Base-by-base conservation (phyloP, 2,888 invertebrate genomes). In the Meteorus cinctellus region DNA sequence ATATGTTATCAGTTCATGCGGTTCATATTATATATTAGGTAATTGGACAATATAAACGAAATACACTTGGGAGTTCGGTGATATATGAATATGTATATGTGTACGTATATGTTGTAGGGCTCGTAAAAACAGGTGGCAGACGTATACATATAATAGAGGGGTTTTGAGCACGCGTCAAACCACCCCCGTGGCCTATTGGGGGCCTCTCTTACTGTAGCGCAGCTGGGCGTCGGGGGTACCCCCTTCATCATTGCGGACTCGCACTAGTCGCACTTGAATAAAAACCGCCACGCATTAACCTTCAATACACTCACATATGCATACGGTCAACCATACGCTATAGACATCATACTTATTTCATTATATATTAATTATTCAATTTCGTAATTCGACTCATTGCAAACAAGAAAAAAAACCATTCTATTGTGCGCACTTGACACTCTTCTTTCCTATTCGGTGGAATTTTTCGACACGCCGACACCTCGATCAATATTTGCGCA, bases 401-500 rank as follows among this genome's bases (percentile, higher is more conserved):
- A 31, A 69, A 24, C 55, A 8, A 19, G 41, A 34, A 41, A 59
- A 34, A 41, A 59, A 34, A 36, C 70, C 27, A n/a, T 36, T 41
- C 62, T 29, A 48, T 41, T 29, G 41, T 24, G 45, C 55, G 24
- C 69, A 59, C 62, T 48, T 29, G 29, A 67, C 62, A 65, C 70
- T 51, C 63, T 75, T 45, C 51, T 72, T 63, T 69, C 55, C 65
- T 85, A 86, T 88, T 87, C 84, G 86, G 85, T 87, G 88, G 89
- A 88, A 89, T 89, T 89, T 89, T 89, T 89, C 86, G 86, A 88
- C 85, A 87, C 82, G 83, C 84, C 86, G 86, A 87, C 87, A 86
- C 84, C 84, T 88, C 88, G 89, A 89, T 89, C 89, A 89, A 89
- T 89, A 89, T 89, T 89, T 89, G 88, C 89, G 86, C 89, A 89